Conservation (phyloP, 53 echinoderm and acorn worm species). For the Crossaster papposus region DNA sequence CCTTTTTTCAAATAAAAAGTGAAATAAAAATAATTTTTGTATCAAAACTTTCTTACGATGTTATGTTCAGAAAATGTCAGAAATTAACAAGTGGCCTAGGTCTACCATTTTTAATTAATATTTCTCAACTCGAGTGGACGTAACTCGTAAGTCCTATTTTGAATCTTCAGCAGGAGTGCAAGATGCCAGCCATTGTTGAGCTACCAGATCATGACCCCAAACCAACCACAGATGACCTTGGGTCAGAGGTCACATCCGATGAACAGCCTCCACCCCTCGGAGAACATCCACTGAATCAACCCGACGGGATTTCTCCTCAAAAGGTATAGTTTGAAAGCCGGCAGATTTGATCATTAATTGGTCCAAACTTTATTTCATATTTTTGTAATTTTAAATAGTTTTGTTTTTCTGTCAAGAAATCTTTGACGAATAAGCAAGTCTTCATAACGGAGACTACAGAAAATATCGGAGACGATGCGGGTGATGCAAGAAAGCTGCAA, state of each 20-base stretch:
- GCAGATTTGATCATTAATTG: not conserved
- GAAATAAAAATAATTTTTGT: too few species aligned
- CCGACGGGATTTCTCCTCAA: not conserved
- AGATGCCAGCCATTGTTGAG: constrained; percentile 65
- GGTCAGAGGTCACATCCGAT: not conserved
- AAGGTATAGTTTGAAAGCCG: not conserved
- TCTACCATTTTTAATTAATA: too few species aligned
- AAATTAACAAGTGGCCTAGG: too few species aligned
- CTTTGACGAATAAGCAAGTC: not conserved
- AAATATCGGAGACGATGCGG: not conserved
- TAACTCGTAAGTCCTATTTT: too few species aligned
- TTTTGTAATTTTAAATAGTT: not conserved
- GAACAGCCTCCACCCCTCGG: constrained; percentile 37
- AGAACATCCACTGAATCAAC: constrained; percentile 41
- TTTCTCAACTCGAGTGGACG: too few species aligned
- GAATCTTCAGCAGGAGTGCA: not conserved
- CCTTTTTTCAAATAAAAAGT: too few species aligned
- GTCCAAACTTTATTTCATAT: not conserved
- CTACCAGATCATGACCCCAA: constrained; percentile 46
- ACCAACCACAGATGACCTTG: not conserved
- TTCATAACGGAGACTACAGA: constrained; percentile 28
- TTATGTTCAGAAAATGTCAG: too few species aligned
- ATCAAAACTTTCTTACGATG: too few species aligned
- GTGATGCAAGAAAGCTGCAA: not conserved
- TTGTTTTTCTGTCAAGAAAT: constrained; percentile 2